Conservation (phyloP, 2,797 vertebrate species). For the Luscinia megarhynchos region DNA sequence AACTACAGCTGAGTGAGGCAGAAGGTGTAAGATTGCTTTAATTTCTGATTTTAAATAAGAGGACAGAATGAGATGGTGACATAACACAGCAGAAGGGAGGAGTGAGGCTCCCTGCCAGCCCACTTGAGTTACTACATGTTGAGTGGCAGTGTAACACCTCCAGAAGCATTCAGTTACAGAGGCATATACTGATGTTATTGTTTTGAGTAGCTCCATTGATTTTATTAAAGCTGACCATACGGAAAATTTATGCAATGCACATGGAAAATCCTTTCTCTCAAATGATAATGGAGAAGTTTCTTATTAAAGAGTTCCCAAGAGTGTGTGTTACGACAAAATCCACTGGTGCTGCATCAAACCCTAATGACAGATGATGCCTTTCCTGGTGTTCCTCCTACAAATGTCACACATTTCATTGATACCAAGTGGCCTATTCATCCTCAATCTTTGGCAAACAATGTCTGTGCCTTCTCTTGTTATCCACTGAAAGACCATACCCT, state of each 20-base stretch:
- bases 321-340: not conserved
- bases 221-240: not conserved
- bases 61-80: not conserved
- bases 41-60: not conserved
- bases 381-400: not conserved
- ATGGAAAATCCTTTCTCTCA: not conserved
- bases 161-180: not conserved
- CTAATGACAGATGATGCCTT: not conserved
- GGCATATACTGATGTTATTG: not conserved
- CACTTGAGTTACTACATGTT: not conserved
- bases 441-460: not conserved
- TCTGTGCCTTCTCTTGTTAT: not conserved
- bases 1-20: not conserved
- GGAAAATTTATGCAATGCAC: not conserved
- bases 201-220: not conserved
- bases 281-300: not conserved
- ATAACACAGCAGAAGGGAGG: not conserved
- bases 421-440: not conserved
- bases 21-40: not conserved
- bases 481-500: not conserved
- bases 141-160: not conserved
- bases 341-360: not conserved
- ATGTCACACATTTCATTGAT: fast-evolving
- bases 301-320: not conserved
- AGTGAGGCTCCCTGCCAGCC: not conserved